Base-by-base conservation (phyloP, 2,797 vertebrate genomes). In the Eidolon dupreanum region DNA sequence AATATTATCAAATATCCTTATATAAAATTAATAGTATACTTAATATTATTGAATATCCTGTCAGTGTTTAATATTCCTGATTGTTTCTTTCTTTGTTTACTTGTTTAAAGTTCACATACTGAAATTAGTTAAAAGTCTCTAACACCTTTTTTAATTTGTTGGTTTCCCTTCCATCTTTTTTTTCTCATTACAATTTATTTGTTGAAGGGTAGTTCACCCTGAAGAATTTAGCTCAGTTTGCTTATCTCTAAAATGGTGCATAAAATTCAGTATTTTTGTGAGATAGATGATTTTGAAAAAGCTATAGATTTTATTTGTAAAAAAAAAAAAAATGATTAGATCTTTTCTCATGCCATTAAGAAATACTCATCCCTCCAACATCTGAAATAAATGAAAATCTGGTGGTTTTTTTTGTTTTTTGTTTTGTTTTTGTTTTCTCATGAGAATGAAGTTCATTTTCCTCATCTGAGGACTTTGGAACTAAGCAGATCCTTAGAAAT, bases 231-330 rank as follows among this genome's bases (percentile, higher is more conserved):
- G 4, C 11, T 77, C 20, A 75, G 22, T 66, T 92, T 74, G 1
- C 10, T 79, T 75, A 38, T 86, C 55, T 93, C 31, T 89, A 87
- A 92, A 90, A 66, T 75, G 13, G 1, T 65, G 17, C 55, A 75
- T 55, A 49, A 83, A 92, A n/a, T 46, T 74, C 83, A 95, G 22
- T 41, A 57, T 55, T 94, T 75, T 95, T 71, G 46, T 73, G 51
- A 88, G 41, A 85, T 13, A 6, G 33, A 75, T 79, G 57, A 77
- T 36, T 88, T 19, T 83, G 59, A 90, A 95, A 92, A 22, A 63
- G 65, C 79, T 79, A 26, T 13, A 82, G 38, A 59, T 95, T 57
- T 68, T 46, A 49, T 87, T 88, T 87, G 33, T 70, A 33, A 87
- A 8, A 95, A 51, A 70, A 51, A 70, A 33, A 33, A 33, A 95